Conservation (phyloP, 2,888 invertebrate genomes). For the Sepiola atlantica region DNA sequence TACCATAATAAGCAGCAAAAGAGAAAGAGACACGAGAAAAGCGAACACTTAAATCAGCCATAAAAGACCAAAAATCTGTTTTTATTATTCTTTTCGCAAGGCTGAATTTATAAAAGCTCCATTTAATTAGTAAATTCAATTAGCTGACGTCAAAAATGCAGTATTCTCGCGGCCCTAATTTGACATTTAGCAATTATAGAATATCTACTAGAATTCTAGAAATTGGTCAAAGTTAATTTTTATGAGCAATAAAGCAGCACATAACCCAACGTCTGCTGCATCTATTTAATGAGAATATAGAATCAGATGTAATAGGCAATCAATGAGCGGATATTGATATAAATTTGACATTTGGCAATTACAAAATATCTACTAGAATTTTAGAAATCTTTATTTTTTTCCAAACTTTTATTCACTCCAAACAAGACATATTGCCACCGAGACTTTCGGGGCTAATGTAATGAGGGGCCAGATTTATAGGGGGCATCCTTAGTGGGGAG, state of each 20-base stretch:
- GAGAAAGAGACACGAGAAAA: background rate
- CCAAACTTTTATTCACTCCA: too few relatives aligned
- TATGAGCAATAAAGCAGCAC: background rate
- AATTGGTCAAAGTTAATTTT: slow-evolving; percentile 4
- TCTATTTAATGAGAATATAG: background rate
- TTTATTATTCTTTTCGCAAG: background rate
- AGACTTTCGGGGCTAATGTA: too few relatives aligned
- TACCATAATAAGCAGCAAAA: background rate
- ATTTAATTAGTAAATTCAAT: slow-evolving; percentile 20
- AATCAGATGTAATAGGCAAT: background rate
- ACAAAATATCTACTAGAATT: too few relatives aligned
- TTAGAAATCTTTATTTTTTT: too few relatives aligned
- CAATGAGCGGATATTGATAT: background rate
- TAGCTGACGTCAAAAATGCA: background rate
- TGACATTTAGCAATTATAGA: background rate
- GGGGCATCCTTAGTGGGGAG: too few relatives aligned
- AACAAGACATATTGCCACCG: too few relatives aligned
- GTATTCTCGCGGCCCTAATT: background rate
- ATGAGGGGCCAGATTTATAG: too few relatives aligned
- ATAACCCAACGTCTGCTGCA: background rate
- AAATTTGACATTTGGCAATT: too few relatives aligned
- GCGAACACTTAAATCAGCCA: background rate
- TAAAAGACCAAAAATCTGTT: background rate
- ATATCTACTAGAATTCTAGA: background rate
- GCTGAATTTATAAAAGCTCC: background rate